A percentile compares a stretch with the other conserved stretches of the same genome.
Conservation (phyloP, 2,888 invertebrate genomes). For the Nasonovia ribisnigri region DNA sequence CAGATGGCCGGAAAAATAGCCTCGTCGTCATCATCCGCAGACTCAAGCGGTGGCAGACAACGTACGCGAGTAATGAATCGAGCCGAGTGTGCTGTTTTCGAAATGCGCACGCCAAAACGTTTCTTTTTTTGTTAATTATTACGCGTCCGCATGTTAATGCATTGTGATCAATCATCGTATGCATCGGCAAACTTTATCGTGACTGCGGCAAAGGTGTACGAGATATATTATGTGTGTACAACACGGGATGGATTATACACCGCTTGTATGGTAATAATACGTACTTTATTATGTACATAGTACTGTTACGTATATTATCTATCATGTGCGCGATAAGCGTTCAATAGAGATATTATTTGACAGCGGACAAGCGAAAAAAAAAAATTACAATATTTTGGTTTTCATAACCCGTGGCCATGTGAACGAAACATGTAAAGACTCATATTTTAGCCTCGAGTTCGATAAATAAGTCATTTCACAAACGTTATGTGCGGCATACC, state of each 20-base stretch:
- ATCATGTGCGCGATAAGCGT: no score
- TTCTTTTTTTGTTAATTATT: constrained; percentile 25
- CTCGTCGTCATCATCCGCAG: background rate
- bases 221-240: background rate
- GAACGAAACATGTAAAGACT: no score
- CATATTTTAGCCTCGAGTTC: no score
- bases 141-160: background rate
- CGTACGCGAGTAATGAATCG: background rate
- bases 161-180: constrained; percentile 18
- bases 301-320: no score
- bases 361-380: no score
- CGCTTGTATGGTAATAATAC: background rate
- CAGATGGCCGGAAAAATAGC: background rate
- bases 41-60: background rate
- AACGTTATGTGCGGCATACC: no score
- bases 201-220: background rate
- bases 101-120: background rate
- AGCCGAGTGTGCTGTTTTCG: constrained; percentile 5
- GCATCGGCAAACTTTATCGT: background rate
- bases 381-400: no score
- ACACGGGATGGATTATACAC: background rate
- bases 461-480: no score
- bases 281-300: background rate
- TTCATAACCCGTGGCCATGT: no score
- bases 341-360: no score